These are phyloP conservation scores for Gymnocephalus cernua DNA, from an alignment of 2,113 vertebrate genomes.

Conservation along the genomic window DNA sequence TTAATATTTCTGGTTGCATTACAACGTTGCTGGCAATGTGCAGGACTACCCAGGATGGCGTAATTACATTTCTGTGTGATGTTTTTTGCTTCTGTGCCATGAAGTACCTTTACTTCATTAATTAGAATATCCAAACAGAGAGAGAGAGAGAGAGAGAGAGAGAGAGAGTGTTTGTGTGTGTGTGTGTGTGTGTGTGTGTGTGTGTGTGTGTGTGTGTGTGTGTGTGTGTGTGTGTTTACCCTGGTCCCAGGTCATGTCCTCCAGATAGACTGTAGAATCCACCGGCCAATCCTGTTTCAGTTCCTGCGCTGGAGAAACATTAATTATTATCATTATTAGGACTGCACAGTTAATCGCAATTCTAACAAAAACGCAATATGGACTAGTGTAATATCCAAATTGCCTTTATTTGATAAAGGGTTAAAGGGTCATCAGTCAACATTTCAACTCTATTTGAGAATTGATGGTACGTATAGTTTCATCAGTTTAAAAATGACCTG, in stretches of 20 bases:
- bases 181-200: constrained; percentile 1
- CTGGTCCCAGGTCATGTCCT: constrained; percentile 81
- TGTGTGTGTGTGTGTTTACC: constrained; percentile 56
- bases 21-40: background rate
- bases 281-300: constrained; percentile 82
- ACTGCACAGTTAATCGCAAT: no score
- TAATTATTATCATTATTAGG: background rate
- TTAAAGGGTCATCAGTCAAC: no score
- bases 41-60: background rate
- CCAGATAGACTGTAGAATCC: constrained; percentile 72
- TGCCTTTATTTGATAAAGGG: no score
- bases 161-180: background rate
- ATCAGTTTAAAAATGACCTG: no score
- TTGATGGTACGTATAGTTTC: no score
- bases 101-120: background rate
- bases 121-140: background rate
- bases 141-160: no score
- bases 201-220: background rate
- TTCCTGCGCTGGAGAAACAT: constrained; percentile 71
- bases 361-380: no score
- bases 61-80: background rate
- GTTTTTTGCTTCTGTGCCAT: background rate
- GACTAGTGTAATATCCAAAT: no score
- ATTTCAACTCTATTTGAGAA: no score
- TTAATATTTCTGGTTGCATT: background rate